A percentile compares a stretch with the other conserved stretches of the same genome.
These are phyloP conservation scores for Melierax canorus DNA, from an alignment of 2,113 vertebrate genomes.

Conservation along the genomic window DNA sequence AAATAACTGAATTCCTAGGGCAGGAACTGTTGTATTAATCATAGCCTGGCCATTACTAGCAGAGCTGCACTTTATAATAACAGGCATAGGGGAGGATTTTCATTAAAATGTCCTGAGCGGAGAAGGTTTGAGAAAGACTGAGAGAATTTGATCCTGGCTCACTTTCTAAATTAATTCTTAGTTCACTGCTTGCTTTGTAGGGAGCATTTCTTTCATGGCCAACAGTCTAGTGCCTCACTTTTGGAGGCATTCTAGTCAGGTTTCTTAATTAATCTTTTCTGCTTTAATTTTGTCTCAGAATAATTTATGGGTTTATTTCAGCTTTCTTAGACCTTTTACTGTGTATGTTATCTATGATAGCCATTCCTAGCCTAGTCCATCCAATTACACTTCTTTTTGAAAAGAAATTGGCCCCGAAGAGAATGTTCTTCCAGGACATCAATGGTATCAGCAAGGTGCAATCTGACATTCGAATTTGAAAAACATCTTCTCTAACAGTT, in stretches of 20 bases:
- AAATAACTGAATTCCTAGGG: background rate
- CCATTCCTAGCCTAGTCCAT: background rate
- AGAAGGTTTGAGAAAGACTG: background rate
- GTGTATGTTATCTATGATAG: background rate
- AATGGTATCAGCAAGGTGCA: background rate
- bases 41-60: background rate
- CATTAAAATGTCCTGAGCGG: background rate
- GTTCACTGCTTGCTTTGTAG: background rate
- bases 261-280: background rate
- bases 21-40: background rate
- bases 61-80: background rate
- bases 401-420: background rate
- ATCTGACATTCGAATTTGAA: background rate
- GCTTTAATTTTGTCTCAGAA: background rate
- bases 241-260: background rate
- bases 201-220: background rate
- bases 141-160: background rate
- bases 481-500: background rate
- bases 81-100: background rate
- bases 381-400: background rate
- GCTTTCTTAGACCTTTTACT: background rate
- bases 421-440: background rate
- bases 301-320: background rate
- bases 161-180: background rate
- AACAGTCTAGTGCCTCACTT: background rate